A percentile compares a stretch with the other conserved stretches of the same genome.
Conservation (phyloP, 2,888 invertebrate species). For the Eudemis profundana region DNA sequence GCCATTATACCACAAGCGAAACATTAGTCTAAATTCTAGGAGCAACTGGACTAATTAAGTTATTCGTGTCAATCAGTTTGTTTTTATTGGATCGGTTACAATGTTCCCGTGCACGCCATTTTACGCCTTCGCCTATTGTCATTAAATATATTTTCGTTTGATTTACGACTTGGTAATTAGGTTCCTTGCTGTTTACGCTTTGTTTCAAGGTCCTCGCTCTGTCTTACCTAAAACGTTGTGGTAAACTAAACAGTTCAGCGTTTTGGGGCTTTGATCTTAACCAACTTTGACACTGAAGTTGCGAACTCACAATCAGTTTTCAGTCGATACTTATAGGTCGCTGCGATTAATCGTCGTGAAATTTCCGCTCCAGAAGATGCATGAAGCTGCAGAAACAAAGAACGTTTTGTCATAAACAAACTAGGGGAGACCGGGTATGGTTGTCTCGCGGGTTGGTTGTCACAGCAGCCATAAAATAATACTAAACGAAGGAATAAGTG, state of each 20-base stretch:
- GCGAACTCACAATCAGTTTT: slow-evolving; percentile 2
- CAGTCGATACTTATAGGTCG: background rate
- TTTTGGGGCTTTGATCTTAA: slow-evolving; percentile 1
- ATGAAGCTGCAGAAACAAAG: background rate
- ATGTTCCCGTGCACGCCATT: slow-evolving; percentile 18
- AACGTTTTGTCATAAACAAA: too few relatives aligned
- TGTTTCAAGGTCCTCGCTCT: slow-evolving; percentile 26
- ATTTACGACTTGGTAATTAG: slow-evolving; percentile 42
- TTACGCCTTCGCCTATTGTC: slow-evolving; percentile 34
- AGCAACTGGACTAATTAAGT: slow-evolving; percentile 28
- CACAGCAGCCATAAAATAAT: too few relatives aligned
- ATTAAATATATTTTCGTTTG: slow-evolving; percentile 43
- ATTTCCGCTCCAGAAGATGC: background rate
- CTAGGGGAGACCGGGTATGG: too few relatives aligned
- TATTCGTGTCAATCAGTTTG: slow-evolving; percentile 41
- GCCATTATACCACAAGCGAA: slow-evolving; percentile 1
- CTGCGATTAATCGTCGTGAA: background rate
- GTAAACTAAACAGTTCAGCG: slow-evolving; percentile 15
- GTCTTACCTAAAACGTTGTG: slow-evolving; percentile 20
- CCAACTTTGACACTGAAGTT: slow-evolving; percentile 6
- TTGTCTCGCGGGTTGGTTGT: too few relatives aligned
- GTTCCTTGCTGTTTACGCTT: slow-evolving; percentile 35
- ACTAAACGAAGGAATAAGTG: too few relatives aligned
- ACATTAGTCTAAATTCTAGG: background rate
- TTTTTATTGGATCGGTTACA: slow-evolving; percentile 40